Base-by-base conservation (phyloP, 1,140 invertebrate species). In the Hirudo medicinalis region DNA sequence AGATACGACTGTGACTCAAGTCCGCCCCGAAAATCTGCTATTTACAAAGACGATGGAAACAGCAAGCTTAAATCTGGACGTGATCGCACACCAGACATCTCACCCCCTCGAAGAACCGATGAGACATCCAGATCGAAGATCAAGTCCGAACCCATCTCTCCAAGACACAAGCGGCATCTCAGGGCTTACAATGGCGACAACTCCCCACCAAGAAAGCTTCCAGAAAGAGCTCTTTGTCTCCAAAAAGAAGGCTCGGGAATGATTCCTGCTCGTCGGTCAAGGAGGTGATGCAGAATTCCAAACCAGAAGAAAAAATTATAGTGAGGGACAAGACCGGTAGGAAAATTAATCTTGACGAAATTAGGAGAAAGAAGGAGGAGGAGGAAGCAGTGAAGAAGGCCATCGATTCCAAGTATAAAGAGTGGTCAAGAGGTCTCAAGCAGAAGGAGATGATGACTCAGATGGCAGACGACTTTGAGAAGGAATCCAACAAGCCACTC, bases 401-500 rank as follows among this genome's bases (percentile, higher is more conserved):
- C 69, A 86, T 86, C 70, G 76, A 71, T 69, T 86, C 89, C 73
- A 90, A 91, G 80, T 95, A 94, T 80, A 84, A 87, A 5, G 86
- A 87, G 79, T 95, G 92, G 92, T 90, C 89, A 49, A 91, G 87
- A 85, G 92, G 83, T 22, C 73, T 85, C 63, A 85, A 84, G 73
- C 93, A 97, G 85, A 87, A 90, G 78, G 87, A 89, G 69, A 85
- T 87, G 40, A 83, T 87, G 67, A 83, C 86, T 40, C 86, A 87
- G 71, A 78, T 89, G 0, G 81, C 88, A 54, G 49, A 74, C 20
- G 86, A 90, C 40, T 88, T 88, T 77, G 75, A 90, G 0, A 86
- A 93, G 74, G 93, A 97, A 81, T 89, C 91, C 76, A 85, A 85
- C 8, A 97, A 97, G 79, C 94, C 94, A 3, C 80, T 97, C 29